Percentiles rank a stretch among this genome's conserved stretches.
Conservation (phyloP, 2,888 invertebrate species). For the Heliconius ismenius region DNA sequence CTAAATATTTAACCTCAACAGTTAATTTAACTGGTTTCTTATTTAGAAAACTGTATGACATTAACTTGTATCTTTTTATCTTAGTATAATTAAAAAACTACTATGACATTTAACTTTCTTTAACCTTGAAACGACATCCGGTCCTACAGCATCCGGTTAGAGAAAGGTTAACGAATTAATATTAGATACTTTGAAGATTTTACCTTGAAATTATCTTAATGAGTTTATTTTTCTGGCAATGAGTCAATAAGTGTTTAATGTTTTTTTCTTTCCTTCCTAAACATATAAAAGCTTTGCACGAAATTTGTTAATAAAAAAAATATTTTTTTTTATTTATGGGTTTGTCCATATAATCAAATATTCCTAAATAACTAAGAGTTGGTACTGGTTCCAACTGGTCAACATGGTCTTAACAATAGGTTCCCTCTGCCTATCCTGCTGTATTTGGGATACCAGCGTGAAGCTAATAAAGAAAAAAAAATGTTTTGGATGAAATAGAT, state of each 20-base stretch:
- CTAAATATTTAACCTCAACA: neutral
- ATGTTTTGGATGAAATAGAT: no score
- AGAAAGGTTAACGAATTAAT: conserved; percentile 14
- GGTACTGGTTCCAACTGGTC: no score
- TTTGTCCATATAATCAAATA: no score
- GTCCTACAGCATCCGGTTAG: neutral
- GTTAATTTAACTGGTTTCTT: conserved; percentile 13
- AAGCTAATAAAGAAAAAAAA: no score
- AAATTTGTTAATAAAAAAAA: neutral
- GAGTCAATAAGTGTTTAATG: neutral
- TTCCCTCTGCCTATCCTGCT: no score
- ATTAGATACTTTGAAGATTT: neutral
- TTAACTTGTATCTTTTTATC: neutral
- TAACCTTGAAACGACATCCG: conserved; percentile 10
- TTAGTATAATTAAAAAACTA: neutral
- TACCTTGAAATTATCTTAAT: conserved; percentile 1
- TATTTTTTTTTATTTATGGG: no score
- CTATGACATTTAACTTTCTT: conserved; percentile 7
- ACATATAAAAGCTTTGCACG: neutral
- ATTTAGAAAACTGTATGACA: neutral
- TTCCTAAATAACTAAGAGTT: no score
- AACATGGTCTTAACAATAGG: no score
- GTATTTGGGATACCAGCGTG: no score
- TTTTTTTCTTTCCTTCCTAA: neutral
- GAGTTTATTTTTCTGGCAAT: neutral